Percentiles rank a stretch among this genome's conserved stretches.
phyloP scores from a whole-genome alignment of 2,113 vertebrate species.

The Semicossyphus pulcher region DNA sequence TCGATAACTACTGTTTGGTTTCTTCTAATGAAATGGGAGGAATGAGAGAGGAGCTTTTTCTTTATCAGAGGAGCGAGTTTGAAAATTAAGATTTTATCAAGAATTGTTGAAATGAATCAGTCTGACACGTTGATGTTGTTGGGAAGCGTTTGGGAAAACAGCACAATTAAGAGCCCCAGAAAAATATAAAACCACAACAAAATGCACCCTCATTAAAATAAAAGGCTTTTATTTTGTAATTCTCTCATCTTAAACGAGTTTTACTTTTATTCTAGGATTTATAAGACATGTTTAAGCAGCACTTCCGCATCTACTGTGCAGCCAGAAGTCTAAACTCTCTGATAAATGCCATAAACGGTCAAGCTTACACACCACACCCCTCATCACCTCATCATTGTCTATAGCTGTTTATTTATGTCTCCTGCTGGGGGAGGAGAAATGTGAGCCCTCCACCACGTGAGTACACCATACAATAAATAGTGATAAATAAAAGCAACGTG shows the following conservation, averaged over 20 bases:
- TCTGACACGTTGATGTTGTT: slow-evolving; percentile 11
- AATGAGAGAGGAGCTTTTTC: slow-evolving; percentile 7
- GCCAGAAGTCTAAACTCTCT: slow-evolving; percentile 5
- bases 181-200: neutral
- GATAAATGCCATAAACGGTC: slow-evolving; percentile 60
- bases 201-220: too few relatives aligned
- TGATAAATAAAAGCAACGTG: slow-evolving; percentile 61
- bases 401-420: slow-evolving; percentile 68
- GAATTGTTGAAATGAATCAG: slow-evolving; percentile 22
- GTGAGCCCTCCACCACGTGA: slow-evolving; percentile 55
- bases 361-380: slow-evolving; percentile 51
- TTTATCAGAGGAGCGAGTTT: slow-evolving; percentile 34
- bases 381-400: slow-evolving; percentile 66
- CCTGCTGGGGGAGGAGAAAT: slow-evolving; percentile 67
- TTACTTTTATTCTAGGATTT: neutral
- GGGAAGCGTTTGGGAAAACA: neutral
- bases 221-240: neutral
- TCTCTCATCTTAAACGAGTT: neutral
- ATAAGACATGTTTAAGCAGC: neutral
- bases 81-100: slow-evolving; percentile 60
- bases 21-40: slow-evolving; percentile 58
- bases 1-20: slow-evolving; percentile 57
- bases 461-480: slow-evolving; percentile 59
- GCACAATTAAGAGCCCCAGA: neutral
- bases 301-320: neutral